Conservation (phyloP, 2,888 invertebrate species). For the Lithophane leautieri region DNA sequence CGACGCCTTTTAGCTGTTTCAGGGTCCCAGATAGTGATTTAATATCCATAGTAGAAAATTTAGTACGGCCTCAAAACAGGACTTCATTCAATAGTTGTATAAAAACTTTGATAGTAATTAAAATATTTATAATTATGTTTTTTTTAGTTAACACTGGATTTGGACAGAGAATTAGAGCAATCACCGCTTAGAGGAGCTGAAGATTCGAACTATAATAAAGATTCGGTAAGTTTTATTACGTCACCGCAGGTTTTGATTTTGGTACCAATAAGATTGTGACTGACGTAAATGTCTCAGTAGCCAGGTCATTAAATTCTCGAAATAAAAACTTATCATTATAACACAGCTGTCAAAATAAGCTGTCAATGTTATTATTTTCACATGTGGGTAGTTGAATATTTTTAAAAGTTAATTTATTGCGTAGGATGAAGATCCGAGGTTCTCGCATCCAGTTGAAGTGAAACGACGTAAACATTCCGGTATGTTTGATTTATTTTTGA, state of each 20-base stretch:
- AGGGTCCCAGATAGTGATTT: no score
- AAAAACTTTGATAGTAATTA: neutral
- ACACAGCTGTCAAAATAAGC: neutral
- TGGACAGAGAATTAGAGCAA: slow-evolving; percentile 58
- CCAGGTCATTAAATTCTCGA: neutral
- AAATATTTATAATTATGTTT: neutral
- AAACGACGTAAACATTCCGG: slow-evolving; percentile 72
- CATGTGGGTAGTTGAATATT: slow-evolving; percentile 47
- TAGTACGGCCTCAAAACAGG: neutral
- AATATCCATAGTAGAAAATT: no score
- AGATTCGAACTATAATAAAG: slow-evolving; percentile 19
- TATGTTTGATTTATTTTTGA: slow-evolving; percentile 49
- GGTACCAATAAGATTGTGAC: no score
- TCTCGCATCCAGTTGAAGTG: slow-evolving; percentile 73
- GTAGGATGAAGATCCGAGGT: slow-evolving; percentile 74
- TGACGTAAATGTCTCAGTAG: neutral
- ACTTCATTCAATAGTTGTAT: no score
- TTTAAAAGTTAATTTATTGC: slow-evolving; percentile 9
- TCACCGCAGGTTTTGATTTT: no score
- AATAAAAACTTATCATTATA: no score
- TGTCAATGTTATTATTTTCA: neutral
- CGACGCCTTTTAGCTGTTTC: no score
- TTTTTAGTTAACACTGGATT: slow-evolving; percentile 69
- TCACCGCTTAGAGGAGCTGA: slow-evolving; percentile 58
- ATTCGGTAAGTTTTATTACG: slow-evolving; percentile 25